Evolutionary conservation across 2,888 invertebrate species (phyloP), one percentile per base, ranked within the genome.

Genomic region (Spodoptera picta): DNA sequence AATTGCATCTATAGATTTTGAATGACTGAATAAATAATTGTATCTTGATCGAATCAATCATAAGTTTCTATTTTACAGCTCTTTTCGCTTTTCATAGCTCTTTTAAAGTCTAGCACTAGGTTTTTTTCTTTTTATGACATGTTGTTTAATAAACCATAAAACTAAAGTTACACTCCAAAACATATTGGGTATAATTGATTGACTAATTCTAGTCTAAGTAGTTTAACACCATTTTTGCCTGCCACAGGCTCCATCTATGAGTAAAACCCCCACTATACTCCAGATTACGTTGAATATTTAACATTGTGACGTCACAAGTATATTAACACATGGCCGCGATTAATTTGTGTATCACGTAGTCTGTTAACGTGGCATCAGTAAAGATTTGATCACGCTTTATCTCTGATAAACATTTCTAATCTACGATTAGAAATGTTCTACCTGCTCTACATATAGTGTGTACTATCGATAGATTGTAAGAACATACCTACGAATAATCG

Each of bases 321-420:
- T 59, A 68, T 68, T 58, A 72, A 65, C 66, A 72, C 49, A 50
- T 48, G 43, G 11, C 19, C 42, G 53, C 52, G 24, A 49, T 50
- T 64, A 64, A 54, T 51, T 70, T 9, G 53, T 62, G 49, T 65
- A 57, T 50, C 59, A 59, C 67, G 42, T 47, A 56, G 48, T 53
- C 24, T 23, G 60, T 63, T 60, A 64, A 64, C 59, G 44, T 31
- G 45, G 27, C 64, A 74, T 73, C 75, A 73, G 66, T 60, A 48
- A 55, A 81, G 77, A 81, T 81, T 80, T 81, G 74, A 71, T 74
- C 65, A 73, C 65, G 49, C 55, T 60, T 77, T 85, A 85, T 84
- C 84, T 46, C 14, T 24, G 66, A 68, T 86, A 85, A n/a, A n/a
- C n/a, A n/a, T n/a, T n/a, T n/a, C n/a, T 82, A 82, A 83, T 82